These are phyloP conservation scores for Microchirus variegatus DNA, from an alignment of 2,797 vertebrate genomes.

Conservation along the genomic window DNA sequence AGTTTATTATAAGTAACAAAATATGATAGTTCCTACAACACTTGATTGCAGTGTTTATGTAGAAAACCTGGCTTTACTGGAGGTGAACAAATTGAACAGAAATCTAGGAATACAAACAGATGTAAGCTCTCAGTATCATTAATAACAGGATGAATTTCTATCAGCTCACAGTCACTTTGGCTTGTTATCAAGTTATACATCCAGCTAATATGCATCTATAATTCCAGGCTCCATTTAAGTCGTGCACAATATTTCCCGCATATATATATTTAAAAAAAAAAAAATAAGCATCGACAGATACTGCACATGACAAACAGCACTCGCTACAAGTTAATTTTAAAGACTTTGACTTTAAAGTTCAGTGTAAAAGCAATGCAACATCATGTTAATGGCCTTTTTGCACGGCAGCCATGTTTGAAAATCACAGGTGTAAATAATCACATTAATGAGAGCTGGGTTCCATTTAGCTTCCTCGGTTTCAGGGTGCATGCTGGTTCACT, in stretches of 20 bases:
- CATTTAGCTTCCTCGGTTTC: too few relatives aligned
- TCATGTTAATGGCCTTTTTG: neutral
- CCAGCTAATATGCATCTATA: constrained; percentile 9
- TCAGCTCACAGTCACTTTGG: constrained; percentile 45
- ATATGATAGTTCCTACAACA: constrained; percentile 20
- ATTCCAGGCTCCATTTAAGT: neutral
- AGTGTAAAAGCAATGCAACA: neutral
- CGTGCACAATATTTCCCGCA: constrained; percentile 1
- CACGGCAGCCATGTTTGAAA: too few relatives aligned
- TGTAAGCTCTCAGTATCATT: neutral
- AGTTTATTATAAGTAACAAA: constrained; percentile 65
- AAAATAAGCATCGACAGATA: neutral
- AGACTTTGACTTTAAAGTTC: neutral
- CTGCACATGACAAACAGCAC: constrained; percentile 9
- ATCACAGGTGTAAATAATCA: too few relatives aligned
- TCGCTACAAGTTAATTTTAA: neutral
- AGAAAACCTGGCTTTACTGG: neutral
- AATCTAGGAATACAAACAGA: neutral
- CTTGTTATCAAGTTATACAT: constrained; percentile 26
- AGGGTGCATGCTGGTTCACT: too few relatives aligned
- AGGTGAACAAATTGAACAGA: neutral
- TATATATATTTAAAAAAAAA: neutral
- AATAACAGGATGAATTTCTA: neutral
- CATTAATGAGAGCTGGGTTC: too few relatives aligned
- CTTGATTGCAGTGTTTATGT: neutral